Percentiles rank a stretch among this genome's conserved stretches.
Evolutionary conservation across 1,140 invertebrate species (phyloP).

Genomic region (Riptortus pedestris): DNA sequence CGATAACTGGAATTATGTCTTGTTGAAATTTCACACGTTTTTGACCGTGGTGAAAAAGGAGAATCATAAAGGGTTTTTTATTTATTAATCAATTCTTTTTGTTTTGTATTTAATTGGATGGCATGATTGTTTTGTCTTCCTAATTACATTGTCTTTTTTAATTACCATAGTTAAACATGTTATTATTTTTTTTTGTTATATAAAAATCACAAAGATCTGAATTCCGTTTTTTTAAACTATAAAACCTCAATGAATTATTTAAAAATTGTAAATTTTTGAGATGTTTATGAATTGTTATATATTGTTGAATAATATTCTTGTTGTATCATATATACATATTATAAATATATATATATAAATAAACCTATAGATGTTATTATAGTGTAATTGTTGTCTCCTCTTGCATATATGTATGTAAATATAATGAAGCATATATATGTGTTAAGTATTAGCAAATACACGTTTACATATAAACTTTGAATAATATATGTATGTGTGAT

Average conservation of each 20-base stretch:
- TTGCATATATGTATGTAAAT: conserved; percentile 8
- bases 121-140: background rate
- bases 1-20: background rate
- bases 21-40: background rate
- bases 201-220: too few species aligned
- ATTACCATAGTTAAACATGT: background rate
- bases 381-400: background rate
- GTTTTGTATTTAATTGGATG: background rate
- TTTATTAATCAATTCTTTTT: background rate
- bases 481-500: background rate
- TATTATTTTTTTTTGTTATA: background rate
- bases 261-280: conserved; percentile 7
- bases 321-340: conserved; percentile 10
- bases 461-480: too few species aligned
- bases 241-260: background rate
- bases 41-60: background rate
- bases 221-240: background rate
- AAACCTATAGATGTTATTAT: background rate
- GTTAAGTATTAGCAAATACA: background rate
- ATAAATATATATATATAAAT: conserved; percentile 2
- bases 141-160: background rate
- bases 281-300: conserved; percentile 14
- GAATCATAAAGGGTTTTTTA: background rate
- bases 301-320: conserved; percentile 12
- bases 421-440: background rate